Evolutionary conservation across 2,113 vertebrate species (phyloP).

Genomic region (Bos indicus): DNA sequence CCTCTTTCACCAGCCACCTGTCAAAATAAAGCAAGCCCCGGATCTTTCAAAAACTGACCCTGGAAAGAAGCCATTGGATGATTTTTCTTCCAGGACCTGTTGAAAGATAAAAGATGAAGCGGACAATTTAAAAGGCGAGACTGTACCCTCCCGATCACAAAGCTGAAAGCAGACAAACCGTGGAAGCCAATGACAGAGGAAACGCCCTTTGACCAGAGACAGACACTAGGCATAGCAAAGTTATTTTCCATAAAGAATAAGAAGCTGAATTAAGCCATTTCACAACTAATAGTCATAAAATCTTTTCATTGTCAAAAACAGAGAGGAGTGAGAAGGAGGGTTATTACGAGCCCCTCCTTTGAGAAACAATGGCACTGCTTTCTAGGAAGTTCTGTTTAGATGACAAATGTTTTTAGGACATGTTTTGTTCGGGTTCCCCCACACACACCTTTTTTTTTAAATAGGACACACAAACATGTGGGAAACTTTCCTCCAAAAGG

Average conservation of each 20-base stretch:
- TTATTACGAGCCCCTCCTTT: conserved; percentile 22
- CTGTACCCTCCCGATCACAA: conserved; percentile 44
- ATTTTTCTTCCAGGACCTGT: conserved; percentile 57
- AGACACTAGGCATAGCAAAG: conserved; percentile 34
- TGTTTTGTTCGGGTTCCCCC: conserved; percentile 13
- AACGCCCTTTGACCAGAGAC: conserved; percentile 61
- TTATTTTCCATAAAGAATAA: conserved; percentile 60
- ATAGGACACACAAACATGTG: not conserved
- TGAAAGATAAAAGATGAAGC: conserved; percentile 71
- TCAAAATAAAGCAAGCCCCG: conserved; percentile 61
- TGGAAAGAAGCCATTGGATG: conserved; percentile 44
- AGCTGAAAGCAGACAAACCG: conserved; percentile 54
- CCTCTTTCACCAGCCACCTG: conserved; percentile 66
- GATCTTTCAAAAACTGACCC: conserved; percentile 59
- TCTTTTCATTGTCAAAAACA: conserved; percentile 57
- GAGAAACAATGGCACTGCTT: conserved; percentile 47
- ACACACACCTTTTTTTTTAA: not conserved
- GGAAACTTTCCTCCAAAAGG: not conserved
- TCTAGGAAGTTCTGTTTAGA: conserved; percentile 56
- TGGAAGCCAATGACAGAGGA: conserved; percentile 56
- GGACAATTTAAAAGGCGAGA: conserved; percentile 48
- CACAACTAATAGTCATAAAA: conserved; percentile 69
- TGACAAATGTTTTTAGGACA: conserved; percentile 45
- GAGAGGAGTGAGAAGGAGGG: not conserved
- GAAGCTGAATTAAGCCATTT: conserved; percentile 54